Evolutionary conservation across 30 jellyfish, hydroid and myxozoan species (phyloP), one percentile per base, ranked within the genome.

Genomic region (Aurelia aurita complex sp. Pacific): DNA sequence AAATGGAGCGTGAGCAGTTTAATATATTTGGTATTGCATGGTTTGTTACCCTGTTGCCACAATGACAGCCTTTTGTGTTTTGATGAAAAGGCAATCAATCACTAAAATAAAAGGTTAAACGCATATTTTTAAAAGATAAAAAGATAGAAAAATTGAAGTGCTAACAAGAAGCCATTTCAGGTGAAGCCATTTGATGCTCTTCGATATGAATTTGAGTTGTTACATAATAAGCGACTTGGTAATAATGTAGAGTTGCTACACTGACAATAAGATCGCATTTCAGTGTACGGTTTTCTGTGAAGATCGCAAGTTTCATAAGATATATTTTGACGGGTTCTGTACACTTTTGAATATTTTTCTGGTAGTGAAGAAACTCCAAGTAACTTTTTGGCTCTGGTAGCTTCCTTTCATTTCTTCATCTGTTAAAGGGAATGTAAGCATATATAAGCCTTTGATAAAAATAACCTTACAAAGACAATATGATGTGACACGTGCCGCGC

Each of bases 101-200:
- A n/a, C n/a, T 54, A 54, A 54, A 54, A 54, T 54, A 54, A 54
- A 54, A 54, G 65, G 65, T 54, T 54, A 54, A 54, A 54, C 10
- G 65, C 65, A 54, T 54, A 54, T 66, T 66, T 66, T 33, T n/a
- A n/a, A n/a, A n/a, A n/a, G n/a, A n/a, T n/a, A n/a, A 54, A 54
- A 54, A 54, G 65, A 54, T 54, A 54, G 65, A 54, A 54, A 54
- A 15, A 54, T 54, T 15, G 15, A 10, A 54, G 65, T 54, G 65
- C 65, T 54, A 54, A 54, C 65, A 54, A 54, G 65, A 54, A 54
- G 65, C 65, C 65, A 54, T 54, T 54, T 54, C 65, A 54, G 65
- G 65, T 54, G 65, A 54, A 54, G 65, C 65, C 65, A 54, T 54
- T 54, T 54, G 65, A 54, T 54, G 65, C 65, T 54, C 12, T 54